Evolutionary conservation across 2,888 invertebrate species (phyloP).

Genomic region (Zhuqinia jingwanae): DNA sequence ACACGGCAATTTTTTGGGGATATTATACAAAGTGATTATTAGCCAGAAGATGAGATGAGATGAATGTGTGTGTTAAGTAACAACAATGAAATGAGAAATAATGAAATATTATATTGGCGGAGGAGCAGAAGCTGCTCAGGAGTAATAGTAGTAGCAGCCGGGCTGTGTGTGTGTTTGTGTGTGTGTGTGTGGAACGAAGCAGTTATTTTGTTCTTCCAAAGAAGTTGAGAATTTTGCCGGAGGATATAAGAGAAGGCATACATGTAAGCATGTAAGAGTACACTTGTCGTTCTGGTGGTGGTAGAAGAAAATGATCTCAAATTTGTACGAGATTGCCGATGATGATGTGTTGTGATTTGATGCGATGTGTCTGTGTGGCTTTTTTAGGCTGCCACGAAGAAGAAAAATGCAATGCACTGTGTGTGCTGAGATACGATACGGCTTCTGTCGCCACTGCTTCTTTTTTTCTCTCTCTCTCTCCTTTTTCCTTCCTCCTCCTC

Average conservation of each 20-base stretch:
- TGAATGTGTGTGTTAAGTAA: conserved; percentile 29
- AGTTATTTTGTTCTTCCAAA: too few species aligned
- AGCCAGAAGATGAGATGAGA: conserved; percentile 32
- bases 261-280: background rate
- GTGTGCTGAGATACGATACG: conserved; percentile 55
- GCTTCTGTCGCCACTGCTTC: conserved; percentile 67
- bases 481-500: conserved; percentile 46
- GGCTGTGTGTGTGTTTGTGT: too few species aligned
- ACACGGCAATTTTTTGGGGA: conserved; percentile 59
- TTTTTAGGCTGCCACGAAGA: too few species aligned
- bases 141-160: conserved; percentile 34
- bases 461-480: conserved; percentile 61
- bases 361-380: too few species aligned
- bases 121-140: conserved; percentile 26
- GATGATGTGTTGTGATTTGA: conserved; percentile 65
- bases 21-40: conserved; percentile 56
- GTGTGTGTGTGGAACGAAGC: too few species aligned
- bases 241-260: conserved; percentile 58
- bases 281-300: background rate
- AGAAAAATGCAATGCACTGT: too few species aligned
- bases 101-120: conserved; percentile 38
- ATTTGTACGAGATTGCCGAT: conserved; percentile 61
- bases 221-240: conserved; percentile 49
- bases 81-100: conserved; percentile 60
- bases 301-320: conserved; percentile 34